phyloP scores from a whole-genome alignment of 2,113 vertebrate genomes.

The Acanthisitta chloris region DNA sequence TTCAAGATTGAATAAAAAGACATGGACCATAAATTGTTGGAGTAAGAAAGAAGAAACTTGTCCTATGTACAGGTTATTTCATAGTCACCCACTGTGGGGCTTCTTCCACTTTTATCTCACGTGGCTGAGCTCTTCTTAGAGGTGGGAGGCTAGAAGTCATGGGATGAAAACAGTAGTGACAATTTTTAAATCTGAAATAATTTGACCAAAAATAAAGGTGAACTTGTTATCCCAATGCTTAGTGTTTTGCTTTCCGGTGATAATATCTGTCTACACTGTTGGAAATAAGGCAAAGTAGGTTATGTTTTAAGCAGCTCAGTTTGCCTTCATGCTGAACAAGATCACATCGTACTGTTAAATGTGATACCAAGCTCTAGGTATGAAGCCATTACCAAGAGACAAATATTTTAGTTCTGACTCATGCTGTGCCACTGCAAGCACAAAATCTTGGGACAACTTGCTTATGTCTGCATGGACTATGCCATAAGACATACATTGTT shows the following conservation, averaged over 20 bases:
- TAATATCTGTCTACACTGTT: background rate
- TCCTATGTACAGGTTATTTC: background rate
- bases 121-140: background rate
- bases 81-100: background rate
- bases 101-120: background rate
- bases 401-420: background rate
- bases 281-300: background rate
- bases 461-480: background rate
- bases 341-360: background rate
- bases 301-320: background rate
- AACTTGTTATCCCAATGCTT: background rate
- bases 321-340: background rate
- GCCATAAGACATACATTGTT: background rate
- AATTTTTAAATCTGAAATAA: background rate
- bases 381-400: background rate
- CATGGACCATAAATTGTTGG: background rate
- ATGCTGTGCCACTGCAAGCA: background rate
- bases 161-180: background rate
- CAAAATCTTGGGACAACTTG: background rate
- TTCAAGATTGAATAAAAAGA: background rate
- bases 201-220: background rate
- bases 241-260: background rate
- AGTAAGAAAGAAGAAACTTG: background rate
- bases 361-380: background rate
- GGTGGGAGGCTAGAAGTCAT: background rate